These are phyloP conservation scores for Sebastes oblongus DNA, from an alignment of 2,797 vertebrate species.

Conservation along the genomic window DNA sequence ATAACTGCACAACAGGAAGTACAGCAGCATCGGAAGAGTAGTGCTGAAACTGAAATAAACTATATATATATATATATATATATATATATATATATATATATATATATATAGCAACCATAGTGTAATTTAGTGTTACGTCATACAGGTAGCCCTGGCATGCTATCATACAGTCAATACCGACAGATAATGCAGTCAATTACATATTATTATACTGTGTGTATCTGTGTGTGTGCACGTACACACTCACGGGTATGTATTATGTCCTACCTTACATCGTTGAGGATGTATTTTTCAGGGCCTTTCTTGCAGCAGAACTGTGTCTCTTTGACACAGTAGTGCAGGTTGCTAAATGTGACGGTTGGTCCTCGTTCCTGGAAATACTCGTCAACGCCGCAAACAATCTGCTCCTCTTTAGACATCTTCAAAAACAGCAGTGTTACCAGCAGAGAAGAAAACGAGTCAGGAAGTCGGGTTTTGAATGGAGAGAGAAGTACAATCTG, in stretches of 20 bases:
- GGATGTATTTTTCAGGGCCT: constrained; percentile 73
- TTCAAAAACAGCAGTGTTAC: constrained; percentile 13
- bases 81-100: too few relatives aligned
- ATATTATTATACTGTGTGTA: background rate
- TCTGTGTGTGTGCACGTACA: background rate
- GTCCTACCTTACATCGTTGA: constrained; percentile 80
- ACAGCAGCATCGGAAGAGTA: background rate
- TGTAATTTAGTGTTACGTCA: background rate
- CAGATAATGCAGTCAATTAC: background rate
- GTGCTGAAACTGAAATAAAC: background rate
- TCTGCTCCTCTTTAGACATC: constrained; percentile 48
- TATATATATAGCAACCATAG: background rate
- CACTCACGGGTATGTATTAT: background rate
- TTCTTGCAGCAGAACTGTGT: constrained; percentile 55
- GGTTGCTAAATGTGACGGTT: constrained; percentile 74
- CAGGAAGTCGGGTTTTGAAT: background rate
- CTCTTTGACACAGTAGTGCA: constrained; percentile 75
- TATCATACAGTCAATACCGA: background rate
- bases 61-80: too few relatives aligned
- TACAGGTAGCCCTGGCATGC: background rate
- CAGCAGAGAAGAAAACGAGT: background rate
- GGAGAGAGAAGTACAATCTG: background rate
- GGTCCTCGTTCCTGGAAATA: constrained; percentile 67
- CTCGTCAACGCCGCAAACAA: constrained; percentile 6
- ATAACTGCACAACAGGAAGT: background rate